Conservation (phyloP, 2,888 invertebrate genomes). For the Oscheius myriophilus region DNA sequence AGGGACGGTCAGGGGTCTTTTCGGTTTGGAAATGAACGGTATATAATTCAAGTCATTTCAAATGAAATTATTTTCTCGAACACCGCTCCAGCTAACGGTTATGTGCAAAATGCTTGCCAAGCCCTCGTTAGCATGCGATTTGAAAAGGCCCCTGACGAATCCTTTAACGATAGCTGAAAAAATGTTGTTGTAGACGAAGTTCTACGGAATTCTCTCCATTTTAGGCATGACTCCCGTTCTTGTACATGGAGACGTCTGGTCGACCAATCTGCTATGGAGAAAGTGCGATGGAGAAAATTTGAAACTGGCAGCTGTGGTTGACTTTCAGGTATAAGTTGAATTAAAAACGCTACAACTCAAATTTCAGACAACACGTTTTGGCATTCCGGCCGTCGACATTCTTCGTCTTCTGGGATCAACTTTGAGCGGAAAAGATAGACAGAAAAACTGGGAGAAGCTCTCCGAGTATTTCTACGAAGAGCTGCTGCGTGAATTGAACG, state of each 20-base stretch:
- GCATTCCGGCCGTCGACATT: slow-evolving; percentile 43
- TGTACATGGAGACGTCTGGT: slow-evolving; percentile 49
- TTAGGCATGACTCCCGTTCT: slow-evolving; percentile 28
- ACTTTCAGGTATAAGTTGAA: slow-evolving; percentile 20
- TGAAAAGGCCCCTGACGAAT: no score
- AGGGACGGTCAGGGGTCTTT: no score
- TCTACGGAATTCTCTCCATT: no score
- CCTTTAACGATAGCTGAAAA: no score
- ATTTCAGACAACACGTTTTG: slow-evolving; percentile 39
- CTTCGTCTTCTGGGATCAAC: slow-evolving; percentile 36
- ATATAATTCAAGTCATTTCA: no score
- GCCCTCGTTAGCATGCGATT: no score
- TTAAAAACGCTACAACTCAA: not conserved
- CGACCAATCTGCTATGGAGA: slow-evolving; percentile 44
- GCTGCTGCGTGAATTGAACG: slow-evolving; percentile 34
- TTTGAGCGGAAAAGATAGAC: slow-evolving; percentile 39
- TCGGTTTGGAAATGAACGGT: no score
- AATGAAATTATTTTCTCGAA: no score
- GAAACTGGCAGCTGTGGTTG: slow-evolving; percentile 17
- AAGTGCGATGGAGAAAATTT: not conserved
- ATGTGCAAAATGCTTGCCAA: no score
- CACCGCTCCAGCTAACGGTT: no score
- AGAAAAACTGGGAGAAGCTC: slow-evolving; percentile 39
- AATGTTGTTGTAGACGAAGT: no score
- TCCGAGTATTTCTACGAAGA: slow-evolving; percentile 39